Evolutionary conservation across 2,888 invertebrate species (phyloP), one percentile per base, ranked within the genome.

Genomic region (Creontiades dilutus): DNA sequence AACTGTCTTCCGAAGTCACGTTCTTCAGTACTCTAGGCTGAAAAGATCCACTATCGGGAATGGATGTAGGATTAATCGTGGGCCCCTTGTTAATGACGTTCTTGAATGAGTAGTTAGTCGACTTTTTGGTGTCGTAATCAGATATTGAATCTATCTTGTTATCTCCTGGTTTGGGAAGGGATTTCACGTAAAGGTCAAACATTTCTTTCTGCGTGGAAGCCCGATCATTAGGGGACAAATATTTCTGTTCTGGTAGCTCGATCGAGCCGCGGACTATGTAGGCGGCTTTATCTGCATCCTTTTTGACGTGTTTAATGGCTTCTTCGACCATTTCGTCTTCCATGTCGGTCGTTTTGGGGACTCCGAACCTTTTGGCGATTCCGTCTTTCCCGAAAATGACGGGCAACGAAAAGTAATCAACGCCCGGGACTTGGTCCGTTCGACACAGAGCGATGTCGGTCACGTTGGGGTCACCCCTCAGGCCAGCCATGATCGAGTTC

Each of bases 341-440:
- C 48, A 75, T 84, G 11, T 87, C n/a, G 37, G 78, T 89, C n/a
- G 90, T 75, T 52, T 86, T 89, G 5, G 91, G 91, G 2, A 91
- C 27, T 12, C 91, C 91, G 61, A 84, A 91, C 85, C 90, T 90
- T 23, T 78, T 47, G 37, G 78, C 82, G 52, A 91, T 89, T 16
- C 91, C 91, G 9, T 90, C 80, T 46, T 82, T 57, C 11, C 91
- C 91, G 7, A 91, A 81, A 48, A 89, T 86, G 19, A 91, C 90
- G 23, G 91, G 91, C 19, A 91, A 61, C 0, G 91, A 85, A 61
- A 91, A 91, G 57, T 90, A 91, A n/a, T 91, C 90, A 3, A 86
- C 78, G n/a, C 90, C 90, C 27, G 90, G 86, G 12, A 91, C 89
- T n/a, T 86, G 89, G 37, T 84, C 55, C 12, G 89, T 91, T 37